A percentile compares a stretch with the other conserved stretches of the same genome.
Conservation (phyloP, 2,888 invertebrate genomes). For the Notodonta dromedarius region DNA sequence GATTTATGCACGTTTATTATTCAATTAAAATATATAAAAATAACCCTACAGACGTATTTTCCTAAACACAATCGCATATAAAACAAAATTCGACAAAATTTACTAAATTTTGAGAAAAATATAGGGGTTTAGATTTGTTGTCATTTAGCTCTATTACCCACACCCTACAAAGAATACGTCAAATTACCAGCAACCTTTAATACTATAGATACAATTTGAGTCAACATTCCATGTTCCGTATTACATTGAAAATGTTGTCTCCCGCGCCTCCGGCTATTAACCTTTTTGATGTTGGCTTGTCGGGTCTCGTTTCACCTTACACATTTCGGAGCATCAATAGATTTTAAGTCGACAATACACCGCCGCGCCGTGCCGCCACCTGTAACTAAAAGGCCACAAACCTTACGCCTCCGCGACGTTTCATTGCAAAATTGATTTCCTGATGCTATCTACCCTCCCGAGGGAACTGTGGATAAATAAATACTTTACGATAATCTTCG, state of each 20-base stretch:
- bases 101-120: too few species aligned
- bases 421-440: slow-evolving; percentile 81
- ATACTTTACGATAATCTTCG: slow-evolving; percentile 80
- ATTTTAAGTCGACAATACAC: slow-evolving; percentile 55
- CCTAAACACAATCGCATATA: too few species aligned
- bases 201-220: background rate
- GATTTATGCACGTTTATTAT: too few species aligned
- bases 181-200: too few species aligned
- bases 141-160: too few species aligned
- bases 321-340: slow-evolving; percentile 46
- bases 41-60: too few species aligned
- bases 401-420: slow-evolving; percentile 78
- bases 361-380: slow-evolving; percentile 50
- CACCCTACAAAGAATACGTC: too few species aligned
- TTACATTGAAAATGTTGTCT: background rate
- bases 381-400: slow-evolving; percentile 68
- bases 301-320: slow-evolving; percentile 10
- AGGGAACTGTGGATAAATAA: slow-evolving; percentile 81
- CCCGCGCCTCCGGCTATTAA: background rate
- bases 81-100: too few species aligned
- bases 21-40: too few species aligned
- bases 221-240: background rate
- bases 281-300: background rate
- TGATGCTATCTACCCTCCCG: slow-evolving; percentile 79
- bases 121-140: too few species aligned